Evolutionary conservation across 1,140 invertebrate genomes (phyloP).

Genomic region (Platorchestia sp.): DNA sequence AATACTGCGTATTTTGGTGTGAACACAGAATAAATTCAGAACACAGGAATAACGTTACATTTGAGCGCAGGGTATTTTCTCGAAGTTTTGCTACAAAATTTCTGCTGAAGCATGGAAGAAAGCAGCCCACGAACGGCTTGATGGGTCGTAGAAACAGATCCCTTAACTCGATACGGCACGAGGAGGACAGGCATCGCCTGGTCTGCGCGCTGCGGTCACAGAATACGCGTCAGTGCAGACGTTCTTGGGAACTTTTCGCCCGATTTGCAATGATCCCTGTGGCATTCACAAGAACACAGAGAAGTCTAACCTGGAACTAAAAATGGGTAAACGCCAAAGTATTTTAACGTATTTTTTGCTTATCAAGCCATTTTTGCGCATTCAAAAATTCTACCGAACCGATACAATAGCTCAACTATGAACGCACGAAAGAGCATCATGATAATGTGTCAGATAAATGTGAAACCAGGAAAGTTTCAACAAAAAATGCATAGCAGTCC

Average conservation of each 20-base stretch:
- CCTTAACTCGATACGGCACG: background rate
- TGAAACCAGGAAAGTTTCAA: too few relatives aligned
- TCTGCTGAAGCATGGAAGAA: background rate
- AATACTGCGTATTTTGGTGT: too few relatives aligned
- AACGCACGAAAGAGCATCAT: too few relatives aligned
- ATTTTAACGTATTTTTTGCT: background rate
- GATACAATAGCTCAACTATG: too few relatives aligned
- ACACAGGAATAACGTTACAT: background rate
- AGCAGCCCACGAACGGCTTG: background rate
- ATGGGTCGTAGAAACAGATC: background rate
- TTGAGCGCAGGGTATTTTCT: background rate
- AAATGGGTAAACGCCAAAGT: too few relatives aligned
- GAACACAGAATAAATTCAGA: background rate
- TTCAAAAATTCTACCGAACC: background rate
- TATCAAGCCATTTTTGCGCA: background rate
- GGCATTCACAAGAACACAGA: background rate
- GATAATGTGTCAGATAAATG: too few relatives aligned
- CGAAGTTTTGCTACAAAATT: background rate
- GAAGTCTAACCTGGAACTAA: too few relatives aligned
- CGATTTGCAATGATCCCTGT: background rate
- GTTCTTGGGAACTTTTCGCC: background rate
- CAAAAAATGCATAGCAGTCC: too few relatives aligned
- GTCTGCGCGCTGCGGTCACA: background rate
- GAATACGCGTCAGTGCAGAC: background rate
- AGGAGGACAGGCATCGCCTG: background rate